These are phyloP conservation scores for Sialia sialis DNA, from an alignment of 2,113 vertebrate species.

Conservation along the genomic window DNA sequence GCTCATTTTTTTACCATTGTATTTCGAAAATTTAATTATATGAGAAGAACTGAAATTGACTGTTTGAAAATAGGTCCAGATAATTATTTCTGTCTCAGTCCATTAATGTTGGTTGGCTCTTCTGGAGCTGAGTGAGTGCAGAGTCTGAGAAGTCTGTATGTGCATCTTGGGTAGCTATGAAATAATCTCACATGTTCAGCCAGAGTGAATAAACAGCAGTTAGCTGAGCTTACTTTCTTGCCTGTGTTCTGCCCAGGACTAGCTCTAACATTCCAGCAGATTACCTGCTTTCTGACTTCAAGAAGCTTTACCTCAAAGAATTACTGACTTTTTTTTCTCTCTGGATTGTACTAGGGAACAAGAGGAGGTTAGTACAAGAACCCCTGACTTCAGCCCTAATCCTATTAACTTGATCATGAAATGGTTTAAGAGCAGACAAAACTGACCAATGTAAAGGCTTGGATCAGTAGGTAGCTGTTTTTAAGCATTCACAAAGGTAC, in stretches of 20 bases:
- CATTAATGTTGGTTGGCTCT: not conserved
- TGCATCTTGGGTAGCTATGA: not conserved
- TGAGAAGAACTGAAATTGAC: not conserved
- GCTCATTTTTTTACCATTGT: not conserved
- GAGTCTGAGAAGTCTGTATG: not conserved
- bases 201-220: not conserved
- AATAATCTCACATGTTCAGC: not conserved
- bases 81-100: not conserved
- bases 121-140: not conserved
- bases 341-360: not conserved
- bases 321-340: not conserved
- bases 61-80: not conserved
- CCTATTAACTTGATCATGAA: not conserved
- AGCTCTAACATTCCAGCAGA: slow-evolving; percentile 18
- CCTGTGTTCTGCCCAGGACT: not conserved
- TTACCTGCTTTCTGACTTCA: not conserved
- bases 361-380: not conserved
- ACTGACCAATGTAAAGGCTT: not conserved
- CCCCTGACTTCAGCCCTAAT: not conserved
- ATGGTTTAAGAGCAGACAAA: not conserved
- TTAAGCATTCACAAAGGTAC: not conserved
- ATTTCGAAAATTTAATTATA: not conserved
- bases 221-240: not conserved
- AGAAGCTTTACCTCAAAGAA: not conserved
- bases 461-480: not conserved